Evolutionary conservation across 1,140 invertebrate species (phyloP), one percentile per base, ranked within the genome.

Genomic region (Trachymyrmex cornetzi): DNA sequence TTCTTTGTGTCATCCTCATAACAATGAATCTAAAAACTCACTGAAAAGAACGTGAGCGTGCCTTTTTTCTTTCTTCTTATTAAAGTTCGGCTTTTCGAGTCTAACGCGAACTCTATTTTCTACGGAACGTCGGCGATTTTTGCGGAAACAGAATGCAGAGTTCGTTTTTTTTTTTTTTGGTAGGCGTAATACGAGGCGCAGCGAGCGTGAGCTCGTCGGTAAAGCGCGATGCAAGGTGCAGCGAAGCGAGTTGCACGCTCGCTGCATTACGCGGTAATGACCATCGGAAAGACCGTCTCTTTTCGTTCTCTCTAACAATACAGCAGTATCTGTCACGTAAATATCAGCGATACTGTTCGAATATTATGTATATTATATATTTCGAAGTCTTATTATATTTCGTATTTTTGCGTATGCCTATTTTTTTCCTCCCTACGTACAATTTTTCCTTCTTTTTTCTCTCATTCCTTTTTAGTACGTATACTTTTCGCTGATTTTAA

Each of bases 211-310:
- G 71, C 57, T 89, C 84, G 87, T 44, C 61, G 69, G 88, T 86
- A 86, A 89, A 75, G 77, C 38, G 53, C 87, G 75, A 69, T 75
- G 88, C 77, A 90, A 89, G 84, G 85, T 89, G 88, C 89, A 90
- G 74, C 89, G 77, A 89, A 89, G 84, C 89, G 88, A 84, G 66
- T 34, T 72, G 84, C 84, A 84, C 88, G 89, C 86, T 77, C 53
- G 77, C 72, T 87, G 88, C 77, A 90, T 87, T 87, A 84, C 63
- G 89, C 89, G 80, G 79, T 89, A 90, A 90, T 89, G 85, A 89
- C 72, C 72, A 66, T 59, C 85, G 87, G 57, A 34, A 77, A 82
- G 79, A 79, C 79, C 55, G 69, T 85, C 64, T 86, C 48, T 87
- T 34, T 57, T 77, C 77, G 71, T 61, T 82, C 50, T 27, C n/a